Evolutionary conservation across 2,797 vertebrate species (phyloP).

Genomic region (Cyprinella venusta): DNA sequence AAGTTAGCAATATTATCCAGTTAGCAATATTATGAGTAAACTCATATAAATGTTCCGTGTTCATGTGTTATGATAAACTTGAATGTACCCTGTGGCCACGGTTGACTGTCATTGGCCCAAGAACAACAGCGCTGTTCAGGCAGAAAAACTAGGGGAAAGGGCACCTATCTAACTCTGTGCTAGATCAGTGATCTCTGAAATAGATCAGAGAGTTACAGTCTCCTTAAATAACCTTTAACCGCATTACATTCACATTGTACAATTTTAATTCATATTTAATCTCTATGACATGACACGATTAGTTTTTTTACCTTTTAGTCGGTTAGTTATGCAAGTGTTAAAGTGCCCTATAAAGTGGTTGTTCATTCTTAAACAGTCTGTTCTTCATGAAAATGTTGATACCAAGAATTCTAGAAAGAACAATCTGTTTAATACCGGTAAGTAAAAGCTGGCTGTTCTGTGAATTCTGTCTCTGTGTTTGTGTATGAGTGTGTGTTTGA

Average conservation of each 20-base stretch:
- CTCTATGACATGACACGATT: neutral
- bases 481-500: slow-evolving; percentile 11
- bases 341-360: neutral
- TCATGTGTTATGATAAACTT: neutral
- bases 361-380: neutral
- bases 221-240: neutral
- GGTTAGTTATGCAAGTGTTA: neutral
- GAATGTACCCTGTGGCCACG: neutral
- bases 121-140: slow-evolving; percentile 12
- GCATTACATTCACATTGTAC: neutral
- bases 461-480: neutral
- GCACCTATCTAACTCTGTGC: neutral
- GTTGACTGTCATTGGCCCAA: neutral
- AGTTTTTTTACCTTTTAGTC: neutral
- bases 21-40: neutral
- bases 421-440: neutral
- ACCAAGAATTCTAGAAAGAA: neutral
- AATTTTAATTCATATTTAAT: neutral
- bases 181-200: too few relatives aligned
- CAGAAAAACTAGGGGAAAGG: slow-evolving; percentile 27
- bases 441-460: neutral
- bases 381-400: neutral
- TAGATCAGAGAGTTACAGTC: neutral
- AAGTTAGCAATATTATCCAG: neutral
- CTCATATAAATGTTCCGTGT: neutral